phyloP scores from a whole-genome alignment of 2,797 vertebrate genomes.

The Chromis chromis region DNA sequence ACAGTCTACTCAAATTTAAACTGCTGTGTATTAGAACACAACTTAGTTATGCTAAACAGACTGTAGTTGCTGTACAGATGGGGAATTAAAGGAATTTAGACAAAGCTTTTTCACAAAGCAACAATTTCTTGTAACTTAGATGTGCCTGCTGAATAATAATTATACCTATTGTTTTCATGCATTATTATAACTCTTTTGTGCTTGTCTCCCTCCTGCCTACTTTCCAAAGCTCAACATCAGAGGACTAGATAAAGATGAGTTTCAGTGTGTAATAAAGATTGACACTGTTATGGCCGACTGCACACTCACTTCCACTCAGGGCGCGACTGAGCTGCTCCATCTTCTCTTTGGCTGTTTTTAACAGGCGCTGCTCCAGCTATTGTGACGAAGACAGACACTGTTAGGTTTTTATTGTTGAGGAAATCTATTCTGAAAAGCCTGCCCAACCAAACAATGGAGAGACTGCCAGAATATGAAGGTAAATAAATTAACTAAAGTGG shows the following conservation, averaged over 20 bases:
- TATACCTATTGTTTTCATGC: conserved; percentile 26
- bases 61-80: conserved; percentile 25
- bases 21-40: conserved; percentile 13
- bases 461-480: conserved; percentile 9
- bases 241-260: conserved; percentile 48
- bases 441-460: conserved; percentile 14
- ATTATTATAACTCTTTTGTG: conserved; percentile 38
- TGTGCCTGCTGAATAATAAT: conserved; percentile 38
- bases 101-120: conserved; percentile 33
- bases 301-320: conserved; percentile 92
- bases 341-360: conserved; percentile 99
- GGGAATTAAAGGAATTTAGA: conserved; percentile 20
- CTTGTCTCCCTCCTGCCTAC: conserved; percentile 13
- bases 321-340: conserved; percentile 99
- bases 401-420: conserved; percentile 37
- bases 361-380: conserved; percentile 96
- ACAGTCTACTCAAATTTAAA: conserved; percentile 26
- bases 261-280: conserved; percentile 46
- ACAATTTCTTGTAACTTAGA: conserved; percentile 19
- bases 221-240: conserved; percentile 34
- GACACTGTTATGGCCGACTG: conserved; percentile 41
- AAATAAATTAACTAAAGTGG: conserved; percentile 13
- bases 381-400: conserved; percentile 58
- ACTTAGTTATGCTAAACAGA: conserved; percentile 14
- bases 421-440: conserved; percentile 33